Evolutionary conservation across 2,888 invertebrate species (phyloP), one percentile per base, ranked within the genome.

Genomic region (Eueremaeus valkanovi): DNA sequence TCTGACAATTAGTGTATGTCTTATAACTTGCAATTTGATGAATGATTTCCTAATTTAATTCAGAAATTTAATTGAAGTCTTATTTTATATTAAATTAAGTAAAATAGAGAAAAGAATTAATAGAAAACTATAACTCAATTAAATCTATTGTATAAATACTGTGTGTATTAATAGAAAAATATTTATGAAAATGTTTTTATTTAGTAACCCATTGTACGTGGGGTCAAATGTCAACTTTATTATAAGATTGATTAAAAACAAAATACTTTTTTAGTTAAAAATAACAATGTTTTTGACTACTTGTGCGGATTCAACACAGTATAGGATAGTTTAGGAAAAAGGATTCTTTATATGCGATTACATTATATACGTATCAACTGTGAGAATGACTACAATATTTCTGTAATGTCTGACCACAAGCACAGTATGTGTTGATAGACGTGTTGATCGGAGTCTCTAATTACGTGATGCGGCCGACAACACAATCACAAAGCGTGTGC

Each of bases 391-490:
- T 49, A n/a, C 49, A 49, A 11, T 49, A 18, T n/a, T n/a, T 49
- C n/a, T 18, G 18, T n/a, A 49, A 49, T 21, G n/a, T 49, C 49
- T 49, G 49, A 49, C 49, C 49, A n/a, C n/a, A n/a, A 45, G 29
- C 29, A 61, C 61, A 27, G 18, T 61, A 70, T 27, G 70, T 70
- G 70, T 70, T 70, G 70, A 70, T 70, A 70, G 70, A 70, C 70
- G 45, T 70, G 27, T 70, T 42, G 45, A 21, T 70, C 16, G 8
- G 70, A 18, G 70, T 45, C 70, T 70, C 45, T 70, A 70, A 70
- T 70, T 70, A 45, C 11, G 70, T 45, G 42, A 45, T 21, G 18
- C 45, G 45, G 70, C 45, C 70, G 45, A 45, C 42, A 42, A 70
- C 40, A 29, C 70, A 70, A 70, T 70, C 70, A 70, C 70, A 70